Evolutionary conservation across 2,113 vertebrate species (phyloP).

Genomic region (Eupsittula cactorum): DNA sequence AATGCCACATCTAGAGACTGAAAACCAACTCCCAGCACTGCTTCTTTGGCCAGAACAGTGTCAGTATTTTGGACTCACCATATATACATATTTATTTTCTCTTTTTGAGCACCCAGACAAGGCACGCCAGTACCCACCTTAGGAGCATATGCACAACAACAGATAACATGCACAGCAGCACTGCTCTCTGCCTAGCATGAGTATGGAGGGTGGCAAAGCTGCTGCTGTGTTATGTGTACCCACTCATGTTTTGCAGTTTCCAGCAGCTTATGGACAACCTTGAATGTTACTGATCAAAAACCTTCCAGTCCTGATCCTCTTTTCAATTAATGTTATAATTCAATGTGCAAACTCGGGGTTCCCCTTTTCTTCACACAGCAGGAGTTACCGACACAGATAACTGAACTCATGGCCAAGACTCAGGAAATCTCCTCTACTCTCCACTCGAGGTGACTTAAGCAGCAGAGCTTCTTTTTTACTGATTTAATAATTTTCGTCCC

Average conservation of each 20-base stretch:
- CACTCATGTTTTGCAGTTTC: not conserved
- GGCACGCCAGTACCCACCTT: not conserved
- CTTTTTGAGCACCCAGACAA: not conserved
- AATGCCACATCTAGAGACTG: not conserved
- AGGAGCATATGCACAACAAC: fast-evolving
- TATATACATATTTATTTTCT: not conserved
- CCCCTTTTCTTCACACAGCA: not conserved
- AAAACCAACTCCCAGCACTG: not conserved
- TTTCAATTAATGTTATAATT: not conserved
- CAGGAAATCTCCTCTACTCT: not conserved
- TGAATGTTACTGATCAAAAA: not conserved
- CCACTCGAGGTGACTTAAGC: not conserved
- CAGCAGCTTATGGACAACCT: not conserved
- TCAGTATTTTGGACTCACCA: not conserved
- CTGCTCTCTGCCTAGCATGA: fast-evolving
- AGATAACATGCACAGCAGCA: fast-evolving
- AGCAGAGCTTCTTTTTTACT: not conserved
- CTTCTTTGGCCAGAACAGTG: not conserved
- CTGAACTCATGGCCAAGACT: not conserved
- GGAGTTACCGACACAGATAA: not conserved
- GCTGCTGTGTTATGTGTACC: fast-evolving
- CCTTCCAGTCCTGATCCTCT: not conserved
- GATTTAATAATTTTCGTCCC: not conserved
- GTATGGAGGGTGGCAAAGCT: not conserved
- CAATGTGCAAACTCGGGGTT: not conserved